Percentiles rank a stretch among this genome's conserved stretches.
phyloP scores from a whole-genome alignment of 2,797 vertebrate genomes.

The Gymnoscopelus microlampas region DNA sequence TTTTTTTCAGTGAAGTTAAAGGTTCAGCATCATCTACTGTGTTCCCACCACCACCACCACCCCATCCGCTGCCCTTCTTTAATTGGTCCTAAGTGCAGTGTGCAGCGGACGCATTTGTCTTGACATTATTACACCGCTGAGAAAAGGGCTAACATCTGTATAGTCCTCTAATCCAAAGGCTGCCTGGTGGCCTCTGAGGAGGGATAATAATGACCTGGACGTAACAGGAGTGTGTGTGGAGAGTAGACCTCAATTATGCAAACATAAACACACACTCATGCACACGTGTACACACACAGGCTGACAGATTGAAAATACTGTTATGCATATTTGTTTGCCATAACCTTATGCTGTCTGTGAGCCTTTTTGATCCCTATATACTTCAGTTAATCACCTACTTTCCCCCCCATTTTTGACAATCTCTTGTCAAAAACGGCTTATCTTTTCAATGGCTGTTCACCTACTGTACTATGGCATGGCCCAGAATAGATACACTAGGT shows the following conservation, averaged over 20 bases:
- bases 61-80: constrained; percentile 33
- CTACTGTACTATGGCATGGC: too few species aligned
- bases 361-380: not conserved
- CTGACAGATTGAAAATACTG: not conserved
- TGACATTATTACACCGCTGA: constrained; percentile 47
- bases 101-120: constrained; percentile 36
- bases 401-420: too few species aligned
- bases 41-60: constrained; percentile 20
- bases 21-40: not conserved
- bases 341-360: not conserved
- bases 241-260: constrained; percentile 47
- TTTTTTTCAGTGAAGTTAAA: constrained; percentile 1
- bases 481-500: too few species aligned
- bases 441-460: too few species aligned
- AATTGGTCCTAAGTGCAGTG: constrained; percentile 49
- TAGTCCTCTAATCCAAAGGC: constrained; percentile 50
- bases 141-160: constrained; percentile 47
- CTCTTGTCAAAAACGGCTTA: too few species aligned
- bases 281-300: constrained; percentile 5
- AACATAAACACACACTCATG: constrained; percentile 34
- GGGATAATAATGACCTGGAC: constrained; percentile 45
- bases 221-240: constrained; percentile 37
- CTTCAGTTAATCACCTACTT: too few species aligned
- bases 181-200: constrained; percentile 37
- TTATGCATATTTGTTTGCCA: not conserved